phyloP scores from a whole-genome alignment of 2,113 vertebrate genomes.

The Carassius auratus region DNA sequence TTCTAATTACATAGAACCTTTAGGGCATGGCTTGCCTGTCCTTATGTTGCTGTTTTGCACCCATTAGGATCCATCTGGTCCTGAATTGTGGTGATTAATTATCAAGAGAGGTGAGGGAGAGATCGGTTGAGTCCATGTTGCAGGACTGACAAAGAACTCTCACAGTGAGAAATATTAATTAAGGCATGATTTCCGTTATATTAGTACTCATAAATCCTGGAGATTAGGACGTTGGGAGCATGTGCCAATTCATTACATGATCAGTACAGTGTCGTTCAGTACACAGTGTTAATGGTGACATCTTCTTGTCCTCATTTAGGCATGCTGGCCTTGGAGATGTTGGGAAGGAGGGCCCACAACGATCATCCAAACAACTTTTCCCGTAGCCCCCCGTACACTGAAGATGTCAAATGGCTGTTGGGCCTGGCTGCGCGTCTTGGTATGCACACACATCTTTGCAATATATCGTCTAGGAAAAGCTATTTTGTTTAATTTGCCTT shows the following conservation, averaged over 20 bases:
- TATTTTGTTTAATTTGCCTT: background rate
- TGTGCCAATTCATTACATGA: constrained; percentile 20
- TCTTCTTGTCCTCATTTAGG: constrained; percentile 73
- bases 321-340: constrained; percentile 98
- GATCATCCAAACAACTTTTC: constrained; percentile 99
- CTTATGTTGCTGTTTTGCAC: constrained; percentile 37
- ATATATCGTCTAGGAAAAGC: background rate
- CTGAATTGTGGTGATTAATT: constrained; percentile 43
- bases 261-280: constrained; percentile 3
- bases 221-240: constrained; percentile 35
- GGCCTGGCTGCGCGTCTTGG: constrained; percentile 93
- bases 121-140: constrained; percentile 37
- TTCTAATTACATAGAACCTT: constrained; percentile 19
- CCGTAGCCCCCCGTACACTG: constrained; percentile 96
- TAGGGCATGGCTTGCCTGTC: constrained; percentile 23
- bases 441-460: constrained; percentile 68
- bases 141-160: constrained; percentile 29
- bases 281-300: background rate
- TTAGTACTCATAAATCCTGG: constrained; percentile 30
- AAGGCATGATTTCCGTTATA: constrained; percentile 35
- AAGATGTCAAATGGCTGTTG: constrained; percentile 98
- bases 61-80: constrained; percentile 34
- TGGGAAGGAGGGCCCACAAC: constrained; percentile 96
- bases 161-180: constrained; percentile 43
- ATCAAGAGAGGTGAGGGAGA: constrained; percentile 28